A percentile compares a stretch with the other conserved stretches of the same genome.
Evolutionary conservation across 2,113 vertebrate genomes (phyloP).

Genomic region (Desmodus rotundus): DNA sequence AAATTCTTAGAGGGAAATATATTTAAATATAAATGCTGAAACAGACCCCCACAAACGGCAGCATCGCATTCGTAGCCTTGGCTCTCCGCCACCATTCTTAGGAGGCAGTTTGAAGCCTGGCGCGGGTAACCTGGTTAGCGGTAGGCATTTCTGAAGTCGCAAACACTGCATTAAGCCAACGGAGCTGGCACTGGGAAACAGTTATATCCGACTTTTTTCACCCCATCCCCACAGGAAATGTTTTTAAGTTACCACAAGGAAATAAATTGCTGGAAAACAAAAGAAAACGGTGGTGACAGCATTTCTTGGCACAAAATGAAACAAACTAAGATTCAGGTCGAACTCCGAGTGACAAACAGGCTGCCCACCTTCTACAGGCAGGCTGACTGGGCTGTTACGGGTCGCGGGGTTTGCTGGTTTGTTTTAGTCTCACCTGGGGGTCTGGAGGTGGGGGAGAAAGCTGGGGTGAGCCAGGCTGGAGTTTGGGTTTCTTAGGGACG

Average conservation of each 20-base stretch:
- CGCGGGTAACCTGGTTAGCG: conserved; percentile 38
- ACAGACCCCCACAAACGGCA: conserved; percentile 51
- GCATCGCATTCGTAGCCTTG: conserved; percentile 25
- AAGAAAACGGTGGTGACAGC: neutral
- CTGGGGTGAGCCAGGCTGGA: conserved; percentile 50
- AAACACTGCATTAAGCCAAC: neutral
- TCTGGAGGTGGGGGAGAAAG: conserved; percentile 62
- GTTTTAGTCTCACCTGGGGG: conserved; percentile 77
- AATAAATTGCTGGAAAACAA: conserved; percentile 31
- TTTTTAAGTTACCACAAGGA: conserved; percentile 39
- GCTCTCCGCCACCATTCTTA: conserved; percentile 42
- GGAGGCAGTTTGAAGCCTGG: neutral
- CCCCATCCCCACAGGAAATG: conserved; percentile 2
- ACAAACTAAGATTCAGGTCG: neutral
- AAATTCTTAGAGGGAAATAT: conserved; percentile 71
- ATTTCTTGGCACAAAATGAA: conserved; percentile 33
- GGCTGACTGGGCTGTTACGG: neutral
- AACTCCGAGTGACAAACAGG: neutral
- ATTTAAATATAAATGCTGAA: conserved; percentile 74
- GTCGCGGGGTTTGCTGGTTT: neutral
- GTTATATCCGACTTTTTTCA: neutral
- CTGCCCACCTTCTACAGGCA: conserved; percentile 10
- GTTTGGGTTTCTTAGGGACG: conserved; percentile 67
- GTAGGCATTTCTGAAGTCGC: conserved; percentile 36
- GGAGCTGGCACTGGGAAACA: conserved; percentile 25